Base-by-base conservation (phyloP, 2,888 invertebrate species). In the Eupithecia inturbata region DNA sequence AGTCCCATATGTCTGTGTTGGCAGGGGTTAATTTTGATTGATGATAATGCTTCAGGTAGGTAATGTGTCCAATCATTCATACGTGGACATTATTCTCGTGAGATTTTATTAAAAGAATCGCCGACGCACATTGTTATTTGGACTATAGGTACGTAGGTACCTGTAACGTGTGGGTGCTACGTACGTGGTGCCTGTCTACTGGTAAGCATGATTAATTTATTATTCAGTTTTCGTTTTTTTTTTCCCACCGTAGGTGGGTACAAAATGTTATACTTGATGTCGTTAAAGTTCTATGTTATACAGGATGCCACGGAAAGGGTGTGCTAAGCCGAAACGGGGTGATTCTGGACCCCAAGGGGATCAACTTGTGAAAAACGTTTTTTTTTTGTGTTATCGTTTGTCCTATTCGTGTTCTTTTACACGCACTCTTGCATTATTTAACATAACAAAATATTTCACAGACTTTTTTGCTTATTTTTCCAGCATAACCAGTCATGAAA, bases 41-140 rank as follows among this genome's bases (percentile, higher is more conserved):
- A 66, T 66, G 66, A 66, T 66, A 39, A 66, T 66, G 66, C 66
- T 39, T 66, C 22, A 66, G 63, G 63, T 62, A 31, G n/a, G 64
- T 41, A 64, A 66, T 66, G 39, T 39, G 14, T 14, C 39, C 39
- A 66, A 66, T 66, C 66, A 12, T 26, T 39, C 36, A 66, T 66
- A 39, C 39, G 10, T 9, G 22, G 14, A 36, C 26, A 39, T 66
- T 66, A 39, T 66, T 62, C 31, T 64, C 64, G 9, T 19, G 64
- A 36, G n/a, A 36, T 64, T 64, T 64, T 36, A 64, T 36, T 36
- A 62, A 28, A n/a, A 62, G 31, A 62, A 31, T 62, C 31, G 62
- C 62, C 62, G 9, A 31, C 28, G 9, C 28, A 31, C 26, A 57
- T 53, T 22, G 53, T 22, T 57, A 57, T 57, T 53, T 57, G 22